Evolutionary conservation across 2,888 invertebrate species (phyloP).

Genomic region (Nymphalis c-album): DNA sequence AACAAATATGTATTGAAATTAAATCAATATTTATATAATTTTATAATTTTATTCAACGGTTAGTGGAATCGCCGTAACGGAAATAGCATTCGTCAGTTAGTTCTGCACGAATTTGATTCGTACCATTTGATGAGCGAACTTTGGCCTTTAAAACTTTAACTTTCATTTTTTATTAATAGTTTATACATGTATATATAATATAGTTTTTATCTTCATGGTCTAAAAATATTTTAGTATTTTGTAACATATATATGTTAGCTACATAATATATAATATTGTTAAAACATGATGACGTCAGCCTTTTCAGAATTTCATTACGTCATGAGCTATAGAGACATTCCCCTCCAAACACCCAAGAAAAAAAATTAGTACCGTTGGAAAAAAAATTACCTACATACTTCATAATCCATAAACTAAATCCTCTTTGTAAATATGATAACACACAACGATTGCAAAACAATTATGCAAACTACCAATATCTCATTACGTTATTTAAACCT

Average conservation of each 20-base stretch:
- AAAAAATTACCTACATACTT: too few relatives aligned
- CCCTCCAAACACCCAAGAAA: too few relatives aligned
- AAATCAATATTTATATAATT: too few relatives aligned
- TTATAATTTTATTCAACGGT: too few relatives aligned
- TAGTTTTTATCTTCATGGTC: background rate
- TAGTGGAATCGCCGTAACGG: background rate
- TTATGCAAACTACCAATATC: slow-evolving; percentile 2
- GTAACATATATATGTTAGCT: too few relatives aligned
- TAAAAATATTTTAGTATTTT: too few relatives aligned
- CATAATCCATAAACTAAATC: background rate
- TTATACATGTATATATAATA: background rate
- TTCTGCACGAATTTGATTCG: slow-evolving; percentile 1
- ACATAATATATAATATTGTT: too few relatives aligned
- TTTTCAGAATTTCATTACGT: too few relatives aligned
- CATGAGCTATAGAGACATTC: too few relatives aligned
- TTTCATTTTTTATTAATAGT: slow-evolving; percentile 8
- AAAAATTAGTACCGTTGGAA: too few relatives aligned
- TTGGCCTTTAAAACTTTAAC: background rate
- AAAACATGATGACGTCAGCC: too few relatives aligned
- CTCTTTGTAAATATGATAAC: background rate
- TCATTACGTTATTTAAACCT: slow-evolving; percentile 31
- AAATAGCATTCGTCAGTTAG: background rate
- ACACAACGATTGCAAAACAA: slow-evolving; percentile 4
- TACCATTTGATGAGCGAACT: background rate
- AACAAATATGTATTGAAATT: too few relatives aligned